Evolutionary conservation across 2,888 invertebrate species (phyloP), one percentile per base, ranked within the genome.

Genomic region (Cepaea hortensis): DNA sequence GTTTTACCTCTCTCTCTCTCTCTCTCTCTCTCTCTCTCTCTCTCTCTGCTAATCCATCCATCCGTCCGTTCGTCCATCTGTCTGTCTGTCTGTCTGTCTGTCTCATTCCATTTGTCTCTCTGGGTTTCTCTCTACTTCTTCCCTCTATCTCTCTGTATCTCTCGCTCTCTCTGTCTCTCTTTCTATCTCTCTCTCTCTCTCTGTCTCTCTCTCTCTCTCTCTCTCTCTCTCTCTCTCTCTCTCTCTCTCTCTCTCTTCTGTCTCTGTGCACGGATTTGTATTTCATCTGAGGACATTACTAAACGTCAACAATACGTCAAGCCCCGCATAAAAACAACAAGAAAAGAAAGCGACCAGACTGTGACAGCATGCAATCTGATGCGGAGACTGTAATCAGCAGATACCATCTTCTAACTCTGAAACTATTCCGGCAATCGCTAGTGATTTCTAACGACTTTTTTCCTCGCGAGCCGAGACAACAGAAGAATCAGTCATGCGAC

Each of bases 401-500:
- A n/a, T 79, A 62, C 79, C 61, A 79, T 62, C 20, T 61, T 79
- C 62, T 79, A 35, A 79, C 62, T 18, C 79, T 61, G 15, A 79
- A 61, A 62, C 0, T 61, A 23, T 62, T 13, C 62, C 11, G 15
- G 62, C 35, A 23, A 18, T 23, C 62, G 35, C 18, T 62, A 62
- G 4, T 62, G 79, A 79, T 62, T 79, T 77, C 35, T 79, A 79
- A 79, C 79, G 79, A 79, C 79, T 81, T 81, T 81, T 70, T 48
- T n/a, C n/a, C 18, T 46, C 20, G n/a, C n/a, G 20, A 3, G 2
- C n/a, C 70, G 11, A 48, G 48, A 3, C 9, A 61, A 70, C 61
- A 70, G 70, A 81, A 70, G 81, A 81, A 50, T 81, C 81, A 81
- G 81, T 81, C 81, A 81, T 50, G 81, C 81, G 70, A 70, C 81